phyloP scores from a whole-genome alignment of 2,113 vertebrate genomes.

The Tupaia chinensis region DNA sequence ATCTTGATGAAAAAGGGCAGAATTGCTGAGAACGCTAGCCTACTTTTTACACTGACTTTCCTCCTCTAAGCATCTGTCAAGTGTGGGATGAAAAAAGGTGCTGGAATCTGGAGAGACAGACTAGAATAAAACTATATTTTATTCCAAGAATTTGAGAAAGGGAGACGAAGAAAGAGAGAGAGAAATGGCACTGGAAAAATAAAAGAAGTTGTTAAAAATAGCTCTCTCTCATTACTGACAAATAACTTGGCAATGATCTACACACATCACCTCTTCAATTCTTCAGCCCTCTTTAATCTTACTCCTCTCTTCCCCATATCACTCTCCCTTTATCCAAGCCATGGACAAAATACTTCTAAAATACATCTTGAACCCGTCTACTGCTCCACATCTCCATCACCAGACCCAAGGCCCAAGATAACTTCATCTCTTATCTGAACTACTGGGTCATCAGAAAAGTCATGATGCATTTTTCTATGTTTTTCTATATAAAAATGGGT shows the following conservation, averaged over 20 bases:
- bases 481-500: too few species aligned
- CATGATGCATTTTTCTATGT: too few species aligned
- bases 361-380: constrained; percentile 25
- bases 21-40: constrained; percentile 76
- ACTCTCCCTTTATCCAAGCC: not conserved
- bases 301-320: not conserved
- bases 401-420: not conserved
- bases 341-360: constrained; percentile 41
- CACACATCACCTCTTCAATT: not conserved
- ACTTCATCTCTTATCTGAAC: not conserved
- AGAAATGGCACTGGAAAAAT: constrained; percentile 67
- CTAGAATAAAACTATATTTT: constrained; percentile 76
- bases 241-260: constrained; percentile 46
- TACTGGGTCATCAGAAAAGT: not conserved
- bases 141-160: constrained; percentile 67
- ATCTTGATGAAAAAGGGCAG: constrained; percentile 78
- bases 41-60: constrained; percentile 75
- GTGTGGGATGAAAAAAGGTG: constrained; percentile 81
- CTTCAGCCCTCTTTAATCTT: constrained; percentile 19
- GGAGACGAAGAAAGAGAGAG: not conserved
- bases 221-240: constrained; percentile 44
- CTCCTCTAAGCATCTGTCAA: constrained; percentile 80
- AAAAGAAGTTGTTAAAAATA: constrained; percentile 57
- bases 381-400: not conserved
- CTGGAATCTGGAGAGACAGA: constrained; percentile 75